A percentile compares a stretch with the other conserved stretches of the same genome.
phyloP scores from a whole-genome alignment of 2,113 vertebrate genomes.

The Odocoileus hemionus region DNA sequence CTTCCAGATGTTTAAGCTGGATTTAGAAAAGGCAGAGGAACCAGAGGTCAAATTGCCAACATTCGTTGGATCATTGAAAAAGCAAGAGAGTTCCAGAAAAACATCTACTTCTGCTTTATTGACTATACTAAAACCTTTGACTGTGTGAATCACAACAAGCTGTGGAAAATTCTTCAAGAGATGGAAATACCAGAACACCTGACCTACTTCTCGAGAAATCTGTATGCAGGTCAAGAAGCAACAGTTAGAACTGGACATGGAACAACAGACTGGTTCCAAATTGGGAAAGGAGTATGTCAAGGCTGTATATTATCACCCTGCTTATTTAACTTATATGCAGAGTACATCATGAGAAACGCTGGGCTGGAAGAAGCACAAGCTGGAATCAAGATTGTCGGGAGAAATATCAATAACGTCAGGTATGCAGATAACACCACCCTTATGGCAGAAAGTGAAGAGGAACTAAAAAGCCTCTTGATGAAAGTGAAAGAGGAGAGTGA shows the following conservation, averaged over 20 bases:
- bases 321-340: background rate
- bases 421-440: background rate
- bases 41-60: background rate
- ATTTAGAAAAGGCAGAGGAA: background rate
- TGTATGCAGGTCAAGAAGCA: background rate
- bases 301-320: background rate
- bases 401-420: background rate
- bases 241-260: background rate
- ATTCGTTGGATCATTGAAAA: background rate
- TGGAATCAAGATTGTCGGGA: background rate
- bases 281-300: background rate
- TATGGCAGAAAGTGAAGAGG: background rate
- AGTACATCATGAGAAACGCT: background rate
- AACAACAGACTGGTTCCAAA: background rate
- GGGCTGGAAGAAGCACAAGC: background rate
- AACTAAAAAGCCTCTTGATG: background rate
- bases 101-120: background rate
- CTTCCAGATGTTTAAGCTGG: background rate
- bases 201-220: background rate
- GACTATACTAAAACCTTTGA: background rate
- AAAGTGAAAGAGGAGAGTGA: background rate
- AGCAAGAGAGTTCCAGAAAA: background rate
- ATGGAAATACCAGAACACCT: background rate
- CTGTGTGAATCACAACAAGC: background rate
- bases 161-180: background rate